Conservation (phyloP, 2,797 vertebrate species). For the Sciurus carolinensis region DNA sequence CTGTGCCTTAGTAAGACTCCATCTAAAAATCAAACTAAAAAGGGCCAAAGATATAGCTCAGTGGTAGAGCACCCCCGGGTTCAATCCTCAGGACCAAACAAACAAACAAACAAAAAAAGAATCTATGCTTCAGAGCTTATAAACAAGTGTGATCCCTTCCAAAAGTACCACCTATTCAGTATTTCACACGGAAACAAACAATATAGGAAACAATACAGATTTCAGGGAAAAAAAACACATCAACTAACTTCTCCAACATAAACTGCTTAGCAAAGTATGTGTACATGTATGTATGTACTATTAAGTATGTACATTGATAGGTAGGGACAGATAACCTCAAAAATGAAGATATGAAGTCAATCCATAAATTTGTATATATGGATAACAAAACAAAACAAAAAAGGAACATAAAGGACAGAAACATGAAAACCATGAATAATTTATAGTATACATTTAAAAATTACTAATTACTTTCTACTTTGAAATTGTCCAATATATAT, state of each 20-base stretch:
- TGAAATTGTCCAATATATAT: conserved; percentile 5
- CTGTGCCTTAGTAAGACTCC: too few relatives aligned
- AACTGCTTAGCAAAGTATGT: conserved; percentile 16
- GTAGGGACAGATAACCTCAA: background rate
- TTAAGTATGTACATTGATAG: background rate
- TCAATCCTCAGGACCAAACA: too few relatives aligned
- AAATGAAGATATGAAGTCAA: conserved; percentile 29
- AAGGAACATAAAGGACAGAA: conserved; percentile 22
- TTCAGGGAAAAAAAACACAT: background rate
- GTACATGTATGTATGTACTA: background rate
- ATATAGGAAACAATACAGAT: conserved; percentile 34
- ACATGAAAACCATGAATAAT: conserved; percentile 19
- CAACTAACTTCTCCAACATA: conserved; percentile 8
- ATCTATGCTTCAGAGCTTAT: background rate
- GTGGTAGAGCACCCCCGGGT: too few relatives aligned
- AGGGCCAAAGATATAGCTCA: too few relatives aligned
- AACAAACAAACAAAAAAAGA: background rate
- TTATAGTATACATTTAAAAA: conserved; percentile 4
- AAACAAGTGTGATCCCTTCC: conserved; percentile 2
- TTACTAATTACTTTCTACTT: conserved; percentile 23
- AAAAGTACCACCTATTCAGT: conserved; percentile 33
- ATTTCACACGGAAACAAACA: conserved; percentile 45
- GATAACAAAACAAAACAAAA: background rate
- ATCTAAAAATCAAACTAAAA: too few relatives aligned
- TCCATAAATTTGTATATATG: background rate